Evolutionary conservation across 2,888 invertebrate species (phyloP).

Genomic region (Synanthedon andrenaeformis): DNA sequence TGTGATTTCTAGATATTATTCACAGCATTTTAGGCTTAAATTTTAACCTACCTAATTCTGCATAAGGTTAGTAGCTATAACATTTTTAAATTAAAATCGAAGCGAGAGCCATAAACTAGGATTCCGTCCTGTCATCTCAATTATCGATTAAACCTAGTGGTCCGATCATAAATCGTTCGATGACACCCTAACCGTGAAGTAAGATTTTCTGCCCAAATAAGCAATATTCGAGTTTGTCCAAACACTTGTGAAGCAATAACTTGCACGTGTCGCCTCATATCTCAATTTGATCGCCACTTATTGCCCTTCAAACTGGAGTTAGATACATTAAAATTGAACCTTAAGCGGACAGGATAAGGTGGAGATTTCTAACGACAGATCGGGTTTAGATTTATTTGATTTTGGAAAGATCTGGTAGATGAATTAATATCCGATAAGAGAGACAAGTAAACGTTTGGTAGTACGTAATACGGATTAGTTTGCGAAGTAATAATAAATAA

Average conservation of each 20-base stretch:
- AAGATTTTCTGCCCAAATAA: conserved; percentile 53
- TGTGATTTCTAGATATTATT: no score
- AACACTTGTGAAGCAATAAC: conserved; percentile 65
- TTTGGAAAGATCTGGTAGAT: conserved; percentile 26
- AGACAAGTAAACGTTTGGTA: conserved; percentile 24
- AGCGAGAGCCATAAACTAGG: background rate
- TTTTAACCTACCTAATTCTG: no score
- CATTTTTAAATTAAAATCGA: no score
- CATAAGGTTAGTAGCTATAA: no score
- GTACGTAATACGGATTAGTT: background rate
- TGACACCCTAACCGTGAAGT: conserved; percentile 11
- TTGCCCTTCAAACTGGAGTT: conserved; percentile 23
- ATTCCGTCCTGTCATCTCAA: background rate
- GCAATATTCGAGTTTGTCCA: conserved; percentile 61
- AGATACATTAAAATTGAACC: conserved; percentile 6
- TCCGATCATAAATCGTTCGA: background rate
- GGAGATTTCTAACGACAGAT: conserved; percentile 5
- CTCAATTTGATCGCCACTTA: conserved; percentile 55
- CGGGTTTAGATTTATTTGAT: conserved; percentile 13
- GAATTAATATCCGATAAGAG: conserved; percentile 51
- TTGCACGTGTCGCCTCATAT: conserved; percentile 59
- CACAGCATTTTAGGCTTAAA: no score
- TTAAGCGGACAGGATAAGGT: conserved; percentile 4
- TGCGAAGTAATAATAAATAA: background rate
- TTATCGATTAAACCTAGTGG: background rate